Conservation (phyloP, 2,797 vertebrate species). For the Sus cebifrons region DNA sequence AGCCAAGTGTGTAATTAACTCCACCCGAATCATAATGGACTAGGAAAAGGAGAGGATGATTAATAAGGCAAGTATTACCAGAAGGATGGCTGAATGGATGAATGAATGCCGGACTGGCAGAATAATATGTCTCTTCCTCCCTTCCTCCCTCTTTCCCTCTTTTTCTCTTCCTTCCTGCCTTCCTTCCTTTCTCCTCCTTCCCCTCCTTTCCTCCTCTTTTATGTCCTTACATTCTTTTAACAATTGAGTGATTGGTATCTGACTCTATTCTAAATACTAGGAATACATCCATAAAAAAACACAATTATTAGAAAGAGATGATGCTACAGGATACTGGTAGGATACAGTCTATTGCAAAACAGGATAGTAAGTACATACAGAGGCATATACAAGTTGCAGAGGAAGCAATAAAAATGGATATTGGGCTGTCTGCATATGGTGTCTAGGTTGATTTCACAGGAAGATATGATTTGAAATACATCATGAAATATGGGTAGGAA, state of each 20-base stretch:
- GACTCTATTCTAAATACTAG: not conserved
- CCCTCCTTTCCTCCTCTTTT: not conserved
- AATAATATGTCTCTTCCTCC: not conserved
- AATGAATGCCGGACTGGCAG: not conserved
- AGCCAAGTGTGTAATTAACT: slow-evolving; percentile 58
- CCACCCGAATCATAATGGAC: not conserved
- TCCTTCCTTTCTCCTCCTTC: not conserved
- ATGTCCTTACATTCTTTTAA: not conserved
- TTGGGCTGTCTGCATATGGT: not conserved
- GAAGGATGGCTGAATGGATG: not conserved
- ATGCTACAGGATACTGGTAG: not conserved
- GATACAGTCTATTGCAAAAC: not conserved
- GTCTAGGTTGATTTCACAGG: not conserved
- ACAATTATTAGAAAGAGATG: not conserved
- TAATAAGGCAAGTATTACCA: not conserved
- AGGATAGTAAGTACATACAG: not conserved
- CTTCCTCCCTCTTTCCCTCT: not conserved
- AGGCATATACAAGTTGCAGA: not conserved
- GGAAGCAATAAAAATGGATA: not conserved
- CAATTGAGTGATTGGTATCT: not conserved
- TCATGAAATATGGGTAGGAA: not conserved
- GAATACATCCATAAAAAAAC: not conserved
- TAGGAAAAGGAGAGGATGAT: not conserved
- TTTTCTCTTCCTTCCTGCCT: not conserved
- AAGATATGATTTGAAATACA: not conserved